Evolutionary conservation across 2,113 vertebrate genomes (phyloP), one percentile per base, ranked within the genome.

Genomic region (Lota lota): DNA sequence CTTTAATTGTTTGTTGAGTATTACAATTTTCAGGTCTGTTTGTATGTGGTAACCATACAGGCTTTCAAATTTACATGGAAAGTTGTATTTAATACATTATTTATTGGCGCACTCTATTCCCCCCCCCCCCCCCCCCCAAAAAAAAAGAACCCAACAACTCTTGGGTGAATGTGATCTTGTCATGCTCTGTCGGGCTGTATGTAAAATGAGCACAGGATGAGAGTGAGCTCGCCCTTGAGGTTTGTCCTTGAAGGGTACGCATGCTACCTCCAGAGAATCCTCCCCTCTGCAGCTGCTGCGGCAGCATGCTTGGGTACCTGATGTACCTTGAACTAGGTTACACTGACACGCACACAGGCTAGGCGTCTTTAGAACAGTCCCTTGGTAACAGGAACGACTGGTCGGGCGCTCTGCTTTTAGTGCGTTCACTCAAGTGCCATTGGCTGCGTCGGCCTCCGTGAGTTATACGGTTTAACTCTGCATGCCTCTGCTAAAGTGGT

Each of bases 261-360:
- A 16, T n/a, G 53, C 1, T 56, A 64, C 61, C 51, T n/a, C 68
- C 62, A 21, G 75, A 65, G 71, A 75, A 85, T 85, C 84, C 85
- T 87, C 88, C 79, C 75, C 80, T 87, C 85, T 89, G 89, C 87
- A 87, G 89, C 81, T 78, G 80, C 83, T 87, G 85, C 83, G 84
- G 83, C 83, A 81, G 83, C 83, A 81, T 63, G 75, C 82, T 64
- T 70, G 77, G 40, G 62, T 79, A 84, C 80, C 81, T 85, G 80
- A 87, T 83, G 74, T 81, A 67, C 83, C 75, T 71, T 69, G 66
- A 88, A 84, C 67, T 86, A 76, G 86, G 79, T 83, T 80, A 83
- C 60, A 60, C 67, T 50, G 54, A 56, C 65, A 58, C 40, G 19
- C 63, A 50, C 36, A 22, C 75, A 16, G 67, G 22, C 61, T 59